Conservation (phyloP, 2,797 vertebrate genomes). For the Pagetopsis macropterus region DNA sequence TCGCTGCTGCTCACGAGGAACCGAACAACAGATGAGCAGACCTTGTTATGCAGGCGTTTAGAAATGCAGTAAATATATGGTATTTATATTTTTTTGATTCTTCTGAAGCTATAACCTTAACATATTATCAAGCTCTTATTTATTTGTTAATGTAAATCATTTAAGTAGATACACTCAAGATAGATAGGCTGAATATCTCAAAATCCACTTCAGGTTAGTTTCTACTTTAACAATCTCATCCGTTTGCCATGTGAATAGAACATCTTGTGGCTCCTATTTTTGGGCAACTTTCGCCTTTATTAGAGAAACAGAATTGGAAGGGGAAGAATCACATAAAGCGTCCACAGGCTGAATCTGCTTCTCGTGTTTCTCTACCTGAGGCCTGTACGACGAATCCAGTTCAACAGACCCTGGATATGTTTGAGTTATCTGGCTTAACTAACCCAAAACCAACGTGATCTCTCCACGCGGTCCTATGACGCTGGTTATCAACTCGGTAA, state of each 20-base stretch:
- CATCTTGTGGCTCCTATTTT: background rate
- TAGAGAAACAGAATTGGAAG: too few relatives aligned
- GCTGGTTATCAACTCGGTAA: too few relatives aligned
- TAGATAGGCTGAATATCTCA: background rate
- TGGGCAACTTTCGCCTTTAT: too few relatives aligned
- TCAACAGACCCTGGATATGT: too few relatives aligned
- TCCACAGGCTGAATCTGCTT: too few relatives aligned
- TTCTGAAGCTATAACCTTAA: background rate
- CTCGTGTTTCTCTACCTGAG: too few relatives aligned
- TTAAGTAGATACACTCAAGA: background rate
- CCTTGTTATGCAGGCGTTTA: background rate
- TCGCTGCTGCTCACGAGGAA: conserved; percentile 13
- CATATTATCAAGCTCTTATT: background rate
- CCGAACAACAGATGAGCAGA: background rate
- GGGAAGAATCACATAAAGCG: too few relatives aligned
- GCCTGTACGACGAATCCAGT: too few relatives aligned
- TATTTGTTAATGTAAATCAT: background rate
- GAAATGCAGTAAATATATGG: too few relatives aligned
- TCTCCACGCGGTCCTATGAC: too few relatives aligned
- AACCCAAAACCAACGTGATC: too few relatives aligned
- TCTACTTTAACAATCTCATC: background rate
- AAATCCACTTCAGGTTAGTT: conserved; percentile 4
- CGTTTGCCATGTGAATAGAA: conserved; percentile 2
- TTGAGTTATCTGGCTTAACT: too few relatives aligned
- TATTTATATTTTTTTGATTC: background rate